phyloP scores from a whole-genome alignment of 2,113 vertebrate genomes.

The Empidonax traillii region DNA sequence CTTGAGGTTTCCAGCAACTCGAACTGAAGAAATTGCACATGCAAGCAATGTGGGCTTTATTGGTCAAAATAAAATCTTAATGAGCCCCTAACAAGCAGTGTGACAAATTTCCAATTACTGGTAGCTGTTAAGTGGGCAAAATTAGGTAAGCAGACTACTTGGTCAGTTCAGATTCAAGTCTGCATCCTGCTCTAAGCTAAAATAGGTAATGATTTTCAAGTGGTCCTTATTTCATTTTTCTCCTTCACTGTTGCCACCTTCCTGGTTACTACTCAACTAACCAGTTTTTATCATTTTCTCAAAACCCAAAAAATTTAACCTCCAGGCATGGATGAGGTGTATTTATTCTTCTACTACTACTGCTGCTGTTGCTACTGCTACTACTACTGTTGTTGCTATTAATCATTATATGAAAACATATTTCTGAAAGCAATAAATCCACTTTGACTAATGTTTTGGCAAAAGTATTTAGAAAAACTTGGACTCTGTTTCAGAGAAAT shows the following conservation, averaged over 20 bases:
- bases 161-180: not conserved
- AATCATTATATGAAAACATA: no score
- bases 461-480: no score
- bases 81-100: not conserved
- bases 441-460: no score
- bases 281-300: no score
- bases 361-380: no score
- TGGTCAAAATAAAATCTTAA: constrained; percentile 10
- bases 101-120: not conserved
- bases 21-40: not conserved
- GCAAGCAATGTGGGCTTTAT: not conserved
- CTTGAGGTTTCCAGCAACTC: not conserved
- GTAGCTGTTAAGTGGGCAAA: not conserved
- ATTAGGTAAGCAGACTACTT: not conserved
- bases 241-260: not conserved
- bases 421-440: no score
- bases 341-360: no score
- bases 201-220: not conserved
- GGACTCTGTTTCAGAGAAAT: no score
- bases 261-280: not conserved
- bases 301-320: no score
- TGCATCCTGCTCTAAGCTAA: not conserved
- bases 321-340: no score
- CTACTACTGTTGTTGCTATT: no score
- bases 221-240: not conserved